phyloP scores from a whole-genome alignment of 2,888 invertebrate genomes.

The Torymus texanus region DNA sequence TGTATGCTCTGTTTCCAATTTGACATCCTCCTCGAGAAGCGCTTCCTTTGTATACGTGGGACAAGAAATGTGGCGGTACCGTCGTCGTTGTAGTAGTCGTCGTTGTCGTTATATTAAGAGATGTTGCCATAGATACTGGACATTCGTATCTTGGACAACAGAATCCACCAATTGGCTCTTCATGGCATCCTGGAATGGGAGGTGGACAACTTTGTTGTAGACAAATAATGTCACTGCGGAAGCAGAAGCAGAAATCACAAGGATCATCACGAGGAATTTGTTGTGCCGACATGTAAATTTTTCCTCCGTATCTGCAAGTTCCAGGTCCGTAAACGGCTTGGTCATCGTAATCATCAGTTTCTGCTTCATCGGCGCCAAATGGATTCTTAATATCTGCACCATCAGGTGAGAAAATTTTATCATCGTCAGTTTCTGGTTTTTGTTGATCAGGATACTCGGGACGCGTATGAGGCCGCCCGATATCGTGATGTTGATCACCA shows the following conservation, averaged over 20 bases:
- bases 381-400: conserved; percentile 76
- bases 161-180: conserved; percentile 94
- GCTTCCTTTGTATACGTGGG: conserved; percentile 86
- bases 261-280: conserved; percentile 96
- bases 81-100: conserved; percentile 91
- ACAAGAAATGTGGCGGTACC: conserved; percentile 88
- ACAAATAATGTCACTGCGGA: conserved; percentile 96
- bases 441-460: conserved; percentile 67
- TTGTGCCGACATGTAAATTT: conserved; percentile 94
- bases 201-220: conserved; percentile 96
- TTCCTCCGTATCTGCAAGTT: conserved; percentile 93
- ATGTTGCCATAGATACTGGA: conserved; percentile 90
- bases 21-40: conserved; percentile 88
- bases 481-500: conserved; percentile 61
- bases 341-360: conserved; percentile 86
- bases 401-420: conserved; percentile 69
- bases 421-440: conserved; percentile 64
- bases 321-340: conserved; percentile 88
- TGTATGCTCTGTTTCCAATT: conserved; percentile 89
- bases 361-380: conserved; percentile 81
- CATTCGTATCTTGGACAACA: conserved; percentile 97
- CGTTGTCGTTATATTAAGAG: conserved; percentile 89
- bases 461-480: conserved; percentile 42
- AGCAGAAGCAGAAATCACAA: conserved; percentile 98
- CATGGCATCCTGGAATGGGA: conserved; percentile 92